A percentile compares a stretch with the other conserved stretches of the same genome.
Evolutionary conservation across 2,113 vertebrate species (phyloP).

Genomic region (Gambusia holbrooki): DNA sequence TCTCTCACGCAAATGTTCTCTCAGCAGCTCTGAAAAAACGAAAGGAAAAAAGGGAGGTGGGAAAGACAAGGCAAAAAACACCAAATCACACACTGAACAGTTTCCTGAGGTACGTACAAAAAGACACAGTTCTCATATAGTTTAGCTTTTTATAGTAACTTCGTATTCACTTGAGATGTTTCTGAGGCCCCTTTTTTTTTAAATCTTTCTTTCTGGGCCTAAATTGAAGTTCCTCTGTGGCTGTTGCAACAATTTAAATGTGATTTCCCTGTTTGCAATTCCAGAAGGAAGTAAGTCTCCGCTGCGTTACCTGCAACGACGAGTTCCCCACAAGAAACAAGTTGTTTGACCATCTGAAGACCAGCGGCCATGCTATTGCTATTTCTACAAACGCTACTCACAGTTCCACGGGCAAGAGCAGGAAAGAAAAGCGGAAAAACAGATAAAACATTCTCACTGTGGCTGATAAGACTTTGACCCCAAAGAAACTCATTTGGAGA

Average conservation of each 20-base stretch:
- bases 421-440: slow-evolving; percentile 90
- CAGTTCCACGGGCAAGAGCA: slow-evolving; percentile 73
- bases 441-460: slow-evolving; percentile 68
- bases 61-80: slow-evolving; percentile 85
- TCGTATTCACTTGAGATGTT: neutral
- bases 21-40: slow-evolving; percentile 79
- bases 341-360: slow-evolving; percentile 93
- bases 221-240: neutral
- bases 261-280: neutral
- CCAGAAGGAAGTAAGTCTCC: slow-evolving; percentile 81
- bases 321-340: slow-evolving; percentile 93
- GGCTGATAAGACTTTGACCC: neutral
- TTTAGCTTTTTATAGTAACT: neutral
- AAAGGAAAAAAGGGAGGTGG: slow-evolving; percentile 87
- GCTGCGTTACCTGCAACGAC: slow-evolving; percentile 86
- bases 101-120: slow-evolving; percentile 72
- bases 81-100: slow-evolving; percentile 70
- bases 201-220: neutral
- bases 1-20: neutral
- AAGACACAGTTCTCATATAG: neutral
- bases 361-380: slow-evolving; percentile 86
- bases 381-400: slow-evolving; percentile 62
- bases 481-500: neutral
- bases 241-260: neutral
- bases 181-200: neutral